Conservation (phyloP, 2,797 vertebrate genomes). For the Lepus townsendii region DNA sequence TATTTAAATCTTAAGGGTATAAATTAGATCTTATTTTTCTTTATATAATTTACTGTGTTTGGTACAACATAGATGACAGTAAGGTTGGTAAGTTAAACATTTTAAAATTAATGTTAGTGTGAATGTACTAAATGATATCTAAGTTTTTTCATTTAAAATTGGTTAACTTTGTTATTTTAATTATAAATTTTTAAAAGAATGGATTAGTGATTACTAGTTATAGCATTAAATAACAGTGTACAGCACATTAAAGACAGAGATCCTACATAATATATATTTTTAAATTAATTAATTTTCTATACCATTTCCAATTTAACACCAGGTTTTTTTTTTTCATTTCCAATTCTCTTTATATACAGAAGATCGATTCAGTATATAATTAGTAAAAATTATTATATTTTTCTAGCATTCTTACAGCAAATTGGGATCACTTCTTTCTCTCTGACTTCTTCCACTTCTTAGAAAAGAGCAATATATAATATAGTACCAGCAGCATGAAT, state of each 20-base stretch:
- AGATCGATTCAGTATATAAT: too few relatives aligned
- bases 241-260: too few relatives aligned
- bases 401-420: background rate
- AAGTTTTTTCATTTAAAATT: background rate
- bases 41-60: background rate
- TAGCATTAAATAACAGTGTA: too few relatives aligned
- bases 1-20: background rate
- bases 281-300: too few relatives aligned
- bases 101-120: background rate
- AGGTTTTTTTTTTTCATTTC: too few relatives aligned
- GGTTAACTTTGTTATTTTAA: slow-evolving; percentile 24
- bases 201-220: background rate
- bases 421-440: background rate
- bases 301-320: too few relatives aligned
- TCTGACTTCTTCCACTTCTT: background rate
- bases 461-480: background rate
- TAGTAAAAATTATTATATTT: background rate
- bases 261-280: too few relatives aligned
- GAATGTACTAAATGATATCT: background rate
- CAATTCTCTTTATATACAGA: too few relatives aligned
- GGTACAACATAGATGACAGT: background rate
- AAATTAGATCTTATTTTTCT: slow-evolving; percentile 2
- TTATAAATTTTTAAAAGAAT: slow-evolving; percentile 11
- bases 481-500: background rate
- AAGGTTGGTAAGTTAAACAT: background rate